Conservation (phyloP, 1,140 invertebrate species). For the Bradysia coprophila region DNA sequence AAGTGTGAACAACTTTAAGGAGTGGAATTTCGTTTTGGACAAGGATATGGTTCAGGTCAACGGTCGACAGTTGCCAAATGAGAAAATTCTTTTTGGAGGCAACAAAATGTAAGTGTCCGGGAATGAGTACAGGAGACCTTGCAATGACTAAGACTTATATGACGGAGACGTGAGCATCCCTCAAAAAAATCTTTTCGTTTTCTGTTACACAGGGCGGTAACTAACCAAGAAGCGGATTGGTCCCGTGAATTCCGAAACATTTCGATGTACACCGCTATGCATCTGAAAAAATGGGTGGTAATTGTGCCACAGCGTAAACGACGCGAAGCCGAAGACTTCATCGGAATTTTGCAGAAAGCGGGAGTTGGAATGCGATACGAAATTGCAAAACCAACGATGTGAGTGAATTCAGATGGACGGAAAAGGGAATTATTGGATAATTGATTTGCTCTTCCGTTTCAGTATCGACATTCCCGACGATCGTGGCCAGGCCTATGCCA, state of each 20-base stretch:
- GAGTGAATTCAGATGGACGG: conserved; percentile 15
- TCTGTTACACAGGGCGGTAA: no score
- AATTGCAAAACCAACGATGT: conserved; percentile 19
- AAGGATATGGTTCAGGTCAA: conserved; percentile 31
- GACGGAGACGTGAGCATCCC: no score
- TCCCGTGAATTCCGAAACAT: conserved; percentile 21
- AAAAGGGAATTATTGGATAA: conserved; percentile 13
- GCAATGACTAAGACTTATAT: no score
- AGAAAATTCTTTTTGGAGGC: not conserved
- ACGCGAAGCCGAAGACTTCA: conserved; percentile 28
- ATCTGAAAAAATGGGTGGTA: conserved; percentile 28
- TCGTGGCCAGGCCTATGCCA: conserved; percentile 26
- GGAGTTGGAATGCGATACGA: conserved; percentile 26
- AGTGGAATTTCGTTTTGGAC: conserved; percentile 42
- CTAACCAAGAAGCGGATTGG: conserved; percentile 32
- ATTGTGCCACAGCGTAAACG: conserved; percentile 26
- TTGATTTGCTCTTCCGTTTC: not conserved
- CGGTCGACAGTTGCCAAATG: conserved; percentile 34
- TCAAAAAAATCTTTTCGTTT: no score
- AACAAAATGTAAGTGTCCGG: not conserved
- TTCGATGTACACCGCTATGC: conserved; percentile 18
- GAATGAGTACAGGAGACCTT: no score
- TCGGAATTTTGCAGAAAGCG: conserved; percentile 25
- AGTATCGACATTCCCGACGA: conserved; percentile 25
- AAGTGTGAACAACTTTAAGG: conserved; percentile 31